Evolutionary conservation across 2,797 vertebrate species (phyloP), one percentile per base, ranked within the genome.

Genomic region (Monodelphis domestica): DNA sequence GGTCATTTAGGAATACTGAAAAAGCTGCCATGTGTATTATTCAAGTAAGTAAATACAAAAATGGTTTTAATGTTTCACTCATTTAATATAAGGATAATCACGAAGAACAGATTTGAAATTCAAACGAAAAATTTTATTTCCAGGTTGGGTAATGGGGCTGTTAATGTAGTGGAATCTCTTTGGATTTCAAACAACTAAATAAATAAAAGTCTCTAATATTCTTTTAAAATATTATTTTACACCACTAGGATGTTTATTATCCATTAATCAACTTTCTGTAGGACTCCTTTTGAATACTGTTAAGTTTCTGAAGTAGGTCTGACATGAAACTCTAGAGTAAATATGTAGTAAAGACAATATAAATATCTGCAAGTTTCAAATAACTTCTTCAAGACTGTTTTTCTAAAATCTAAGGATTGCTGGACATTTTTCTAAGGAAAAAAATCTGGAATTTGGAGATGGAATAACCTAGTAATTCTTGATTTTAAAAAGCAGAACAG

Each of bases 1-100:
- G 96, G 96, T 96, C 93, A 96, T 92, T 96, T 92, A 95, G 94
- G 94, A 97, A 97, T 95, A 95, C 70, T 95, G 92, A 92, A 94
- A 91, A 70, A 88, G 93, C 84, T 87, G 93, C 38, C 54, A n/a
- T 70, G 15, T 38, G 38, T 45, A 45, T 84, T 84, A 24, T 84
- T 84, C 45, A 84, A 84, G 24, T 84, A 84, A 84, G 1, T 57
- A 89, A 56, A 53, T 63, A 78, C 90, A 93, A 56, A 91, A 29
- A 89, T 15, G 33, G 53, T 91, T 88, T 93, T 91, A 54, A 29
- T 54, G 52, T 45, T 84, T 54, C 29, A 54, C 54, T 54, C 4
- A 38, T 51, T 92, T 88, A 87, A 87, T 5, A 30, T 92, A 91
- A 55, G 5, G 50, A n/a, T 0, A 89, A 4, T 50, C 12, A 53